Conservation (phyloP, 2,113 vertebrate species). For the Tragulus kanchil region DNA sequence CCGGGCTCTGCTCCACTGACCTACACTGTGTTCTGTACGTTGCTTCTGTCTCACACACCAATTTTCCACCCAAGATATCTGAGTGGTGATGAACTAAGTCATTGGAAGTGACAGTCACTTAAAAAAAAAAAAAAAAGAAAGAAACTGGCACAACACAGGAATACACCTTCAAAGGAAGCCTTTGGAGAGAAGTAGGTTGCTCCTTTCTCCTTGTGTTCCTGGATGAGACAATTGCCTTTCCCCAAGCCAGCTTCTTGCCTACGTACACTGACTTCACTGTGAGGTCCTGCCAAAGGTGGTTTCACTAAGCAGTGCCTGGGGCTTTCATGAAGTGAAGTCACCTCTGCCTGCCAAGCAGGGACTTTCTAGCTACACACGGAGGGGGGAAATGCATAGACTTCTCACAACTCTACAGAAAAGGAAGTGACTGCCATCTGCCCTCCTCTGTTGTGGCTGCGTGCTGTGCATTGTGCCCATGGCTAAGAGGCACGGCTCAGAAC, state of each 20-base stretch:
- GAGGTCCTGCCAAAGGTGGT: constrained; percentile 59
- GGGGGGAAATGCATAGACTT: background rate
- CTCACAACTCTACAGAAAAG: background rate
- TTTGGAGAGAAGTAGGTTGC: background rate
- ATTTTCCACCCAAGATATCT: background rate
- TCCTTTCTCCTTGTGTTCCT: background rate
- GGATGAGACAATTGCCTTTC: background rate
- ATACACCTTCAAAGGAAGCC: background rate
- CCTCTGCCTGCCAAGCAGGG: constrained; percentile 56
- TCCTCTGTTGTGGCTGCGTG: rapidly evolving
- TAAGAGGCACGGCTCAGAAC: background rate
- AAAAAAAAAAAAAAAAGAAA: constrained; percentile 26
- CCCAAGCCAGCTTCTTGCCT: background rate
- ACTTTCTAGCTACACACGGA: background rate
- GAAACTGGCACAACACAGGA: background rate
- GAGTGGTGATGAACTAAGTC: background rate
- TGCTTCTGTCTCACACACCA: constrained; percentile 4
- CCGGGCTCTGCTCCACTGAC: background rate
- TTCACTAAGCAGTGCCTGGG: constrained; percentile 57
- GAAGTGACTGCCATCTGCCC: background rate
- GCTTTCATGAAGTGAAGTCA: constrained; percentile 66
- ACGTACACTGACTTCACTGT: background rate
- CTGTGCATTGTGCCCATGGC: background rate
- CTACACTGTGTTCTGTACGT: background rate
- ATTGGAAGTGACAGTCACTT: constrained; percentile 54